These are phyloP conservation scores for Antheraea pernyi DNA, from an alignment of 1,140 invertebrate species.

Conservation along the genomic window DNA sequence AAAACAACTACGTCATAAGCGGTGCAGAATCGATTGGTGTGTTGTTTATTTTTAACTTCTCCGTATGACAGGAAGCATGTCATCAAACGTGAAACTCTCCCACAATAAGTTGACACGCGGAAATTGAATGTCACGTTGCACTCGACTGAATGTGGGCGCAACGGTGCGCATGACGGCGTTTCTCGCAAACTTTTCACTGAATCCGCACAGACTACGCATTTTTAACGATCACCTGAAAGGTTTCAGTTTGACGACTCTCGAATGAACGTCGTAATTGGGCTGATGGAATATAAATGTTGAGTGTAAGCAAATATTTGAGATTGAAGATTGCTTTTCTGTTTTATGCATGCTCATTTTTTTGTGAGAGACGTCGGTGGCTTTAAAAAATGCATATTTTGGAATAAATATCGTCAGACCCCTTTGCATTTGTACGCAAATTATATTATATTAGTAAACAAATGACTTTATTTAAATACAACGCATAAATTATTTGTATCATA, in stretches of 20 bases:
- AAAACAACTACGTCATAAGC: neutral
- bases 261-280: neutral
- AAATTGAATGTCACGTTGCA: conserved; percentile 31
- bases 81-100: conserved; percentile 7
- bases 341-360: neutral
- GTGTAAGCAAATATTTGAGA: neutral
- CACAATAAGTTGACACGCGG: conserved; percentile 29
- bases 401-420: too few species aligned
- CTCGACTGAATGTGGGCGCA: neutral
- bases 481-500: too few species aligned
- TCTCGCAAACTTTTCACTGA: neutral
- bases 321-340: neutral
- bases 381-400: neutral
- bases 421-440: too few species aligned
- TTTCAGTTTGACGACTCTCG: neutral
- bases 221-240: conserved; percentile 1
- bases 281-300: neutral
- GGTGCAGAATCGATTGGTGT: neutral
- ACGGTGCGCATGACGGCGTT: neutral
- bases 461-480: too few species aligned
- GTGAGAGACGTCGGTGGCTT: neutral
- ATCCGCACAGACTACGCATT: neutral
- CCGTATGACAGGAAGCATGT: conserved; percentile 20
- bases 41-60: conserved; percentile 20
- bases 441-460: too few species aligned